phyloP scores from a whole-genome alignment of 2,113 vertebrate genomes.

The Eulemur macaco region DNA sequence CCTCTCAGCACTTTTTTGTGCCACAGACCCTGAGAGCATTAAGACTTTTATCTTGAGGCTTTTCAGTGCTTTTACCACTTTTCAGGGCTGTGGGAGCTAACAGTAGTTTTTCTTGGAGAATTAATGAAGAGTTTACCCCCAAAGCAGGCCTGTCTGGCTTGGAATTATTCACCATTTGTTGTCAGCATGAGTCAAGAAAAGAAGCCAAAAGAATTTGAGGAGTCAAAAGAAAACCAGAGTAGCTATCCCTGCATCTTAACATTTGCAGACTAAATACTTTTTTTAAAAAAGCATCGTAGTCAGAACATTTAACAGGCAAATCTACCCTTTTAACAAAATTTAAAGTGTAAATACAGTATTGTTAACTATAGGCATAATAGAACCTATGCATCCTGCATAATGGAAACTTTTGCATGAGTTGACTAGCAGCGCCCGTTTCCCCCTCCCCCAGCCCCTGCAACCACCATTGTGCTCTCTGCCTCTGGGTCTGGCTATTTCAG shows the following conservation, averaged over 20 bases:
- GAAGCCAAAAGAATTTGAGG: conserved; percentile 6
- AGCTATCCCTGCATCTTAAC: neutral
- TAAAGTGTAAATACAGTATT: neutral
- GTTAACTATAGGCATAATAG: neutral
- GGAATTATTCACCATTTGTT: neutral
- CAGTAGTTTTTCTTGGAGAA: neutral
- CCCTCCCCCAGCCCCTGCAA: neutral
- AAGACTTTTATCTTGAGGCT: neutral
- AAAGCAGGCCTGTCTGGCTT: neutral
- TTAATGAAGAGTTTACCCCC: neutral
- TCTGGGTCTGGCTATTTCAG: neutral
- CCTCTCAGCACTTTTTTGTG: neutral
- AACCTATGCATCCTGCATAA: neutral
- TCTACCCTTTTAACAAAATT: neutral
- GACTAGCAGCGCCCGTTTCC: neutral
- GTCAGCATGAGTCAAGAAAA: conserved; percentile 1
- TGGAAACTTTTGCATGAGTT: neutral
- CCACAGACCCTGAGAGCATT: neutral
- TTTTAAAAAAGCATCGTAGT: neutral
- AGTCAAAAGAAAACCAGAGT: neutral
- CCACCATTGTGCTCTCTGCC: neutral
- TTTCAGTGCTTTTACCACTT: neutral
- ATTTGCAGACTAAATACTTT: neutral
- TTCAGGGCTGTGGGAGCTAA: neutral
- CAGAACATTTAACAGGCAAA: neutral